Evolutionary conservation across 2,797 vertebrate species (phyloP).

Genomic region (Enteromius radiatus): DNA sequence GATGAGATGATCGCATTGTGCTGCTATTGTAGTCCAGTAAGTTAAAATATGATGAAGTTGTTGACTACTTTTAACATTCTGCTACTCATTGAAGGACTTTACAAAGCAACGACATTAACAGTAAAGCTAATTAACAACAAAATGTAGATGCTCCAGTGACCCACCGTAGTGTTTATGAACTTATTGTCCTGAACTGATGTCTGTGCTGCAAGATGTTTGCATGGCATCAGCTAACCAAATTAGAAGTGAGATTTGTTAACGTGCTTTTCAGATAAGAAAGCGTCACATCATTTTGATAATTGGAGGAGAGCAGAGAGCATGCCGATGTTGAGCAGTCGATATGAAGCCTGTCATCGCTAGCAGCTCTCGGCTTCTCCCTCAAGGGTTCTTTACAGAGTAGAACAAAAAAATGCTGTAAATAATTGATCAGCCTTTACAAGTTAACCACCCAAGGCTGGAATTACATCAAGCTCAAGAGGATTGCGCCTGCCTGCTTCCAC

Average conservation of each 20-base stretch:
- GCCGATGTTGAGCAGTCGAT: conserved; percentile 28
- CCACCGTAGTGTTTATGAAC: neutral
- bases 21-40: neutral
- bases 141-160: neutral
- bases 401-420: conserved; percentile 73
- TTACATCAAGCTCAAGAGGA: conserved; percentile 71
- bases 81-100: neutral
- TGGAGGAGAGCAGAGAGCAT: conserved; percentile 21
- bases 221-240: conserved; percentile 10
- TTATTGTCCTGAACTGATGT: neutral
- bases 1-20: conserved; percentile 22
- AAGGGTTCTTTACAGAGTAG: conserved; percentile 58
- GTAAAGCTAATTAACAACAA: neutral
- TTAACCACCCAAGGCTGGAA: conserved; percentile 73
- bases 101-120: neutral
- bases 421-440: conserved; percentile 73
- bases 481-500: conserved; percentile 59
- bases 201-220: neutral
- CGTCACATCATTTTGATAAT: conserved; percentile 19
- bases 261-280: conserved; percentile 19
- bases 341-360: conserved; percentile 56
- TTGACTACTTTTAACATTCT: neutral
- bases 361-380: conserved; percentile 56
- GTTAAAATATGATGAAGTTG: conserved; percentile 10
- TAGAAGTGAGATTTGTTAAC: conserved; percentile 19